Conservation (phyloP, 2,797 vertebrate genomes). For the Taeniopygia guttata region DNA sequence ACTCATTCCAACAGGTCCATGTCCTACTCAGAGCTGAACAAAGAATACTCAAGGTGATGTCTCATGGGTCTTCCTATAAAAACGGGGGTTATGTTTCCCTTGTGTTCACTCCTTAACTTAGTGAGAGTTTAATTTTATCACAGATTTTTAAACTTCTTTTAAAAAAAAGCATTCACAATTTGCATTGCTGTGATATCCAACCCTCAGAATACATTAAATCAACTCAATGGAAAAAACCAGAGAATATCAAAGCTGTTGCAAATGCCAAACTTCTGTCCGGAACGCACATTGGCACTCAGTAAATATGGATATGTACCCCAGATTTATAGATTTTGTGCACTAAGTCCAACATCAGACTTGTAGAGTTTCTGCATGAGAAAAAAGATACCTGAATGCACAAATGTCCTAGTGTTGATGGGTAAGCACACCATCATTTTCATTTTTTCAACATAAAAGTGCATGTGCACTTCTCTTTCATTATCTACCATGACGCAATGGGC, state of each 20-base stretch:
- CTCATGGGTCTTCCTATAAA: not conserved
- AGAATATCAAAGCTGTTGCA: not conserved
- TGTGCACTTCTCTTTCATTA: not conserved
- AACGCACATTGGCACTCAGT: not conserved
- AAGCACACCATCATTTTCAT: not conserved
- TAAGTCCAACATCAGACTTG: not conserved
- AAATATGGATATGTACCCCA: not conserved
- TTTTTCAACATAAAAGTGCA: not conserved
- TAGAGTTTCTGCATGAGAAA: not conserved
- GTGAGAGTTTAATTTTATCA: not conserved
- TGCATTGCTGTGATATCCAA: not conserved
- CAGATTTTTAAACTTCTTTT: not conserved
- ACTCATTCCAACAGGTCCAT: not conserved
- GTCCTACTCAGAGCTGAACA: not conserved
- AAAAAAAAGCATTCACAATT: not conserved
- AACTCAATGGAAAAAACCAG: not conserved
- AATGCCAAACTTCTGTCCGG: constrained; percentile 10
- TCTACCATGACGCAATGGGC: not conserved
- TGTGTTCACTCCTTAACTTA: not conserved
- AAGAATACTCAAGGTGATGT: not conserved
- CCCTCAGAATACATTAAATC: not conserved
- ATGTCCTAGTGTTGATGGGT: not conserved
- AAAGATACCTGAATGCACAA: not conserved
- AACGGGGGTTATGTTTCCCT: not conserved
- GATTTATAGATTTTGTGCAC: not conserved